Conservation (phyloP, 2,113 vertebrate genomes). For the Cettia cetti region DNA sequence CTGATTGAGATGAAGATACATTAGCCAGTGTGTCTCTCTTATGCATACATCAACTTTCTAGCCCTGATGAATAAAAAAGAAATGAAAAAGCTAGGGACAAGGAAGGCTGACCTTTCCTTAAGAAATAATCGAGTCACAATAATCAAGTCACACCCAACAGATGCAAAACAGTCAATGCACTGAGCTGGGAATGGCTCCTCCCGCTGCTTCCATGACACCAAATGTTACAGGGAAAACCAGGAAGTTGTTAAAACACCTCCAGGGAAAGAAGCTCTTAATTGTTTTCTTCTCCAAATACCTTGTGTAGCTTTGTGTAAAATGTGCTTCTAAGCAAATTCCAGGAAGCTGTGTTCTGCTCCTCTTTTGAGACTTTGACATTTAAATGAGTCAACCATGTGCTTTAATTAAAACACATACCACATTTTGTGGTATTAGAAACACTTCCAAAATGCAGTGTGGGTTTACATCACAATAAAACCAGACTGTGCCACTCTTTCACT, state of each 20-base stretch:
- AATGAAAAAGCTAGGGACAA: background rate
- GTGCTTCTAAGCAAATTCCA: background rate
- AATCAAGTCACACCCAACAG: background rate
- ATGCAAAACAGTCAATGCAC: background rate
- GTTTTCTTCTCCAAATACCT: background rate
- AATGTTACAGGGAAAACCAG: background rate
- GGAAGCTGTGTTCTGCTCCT: background rate
- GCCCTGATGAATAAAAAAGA: background rate
- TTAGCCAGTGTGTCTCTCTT: background rate
- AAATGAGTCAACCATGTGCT: background rate
- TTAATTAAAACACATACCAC: background rate
- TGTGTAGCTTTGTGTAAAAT: background rate
- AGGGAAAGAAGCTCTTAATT: background rate
- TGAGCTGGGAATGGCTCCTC: background rate
- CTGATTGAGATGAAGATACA: background rate
- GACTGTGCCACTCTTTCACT: background rate
- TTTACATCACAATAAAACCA: background rate
- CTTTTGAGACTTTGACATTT: background rate
- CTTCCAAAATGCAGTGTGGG: background rate
- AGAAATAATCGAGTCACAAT: background rate
- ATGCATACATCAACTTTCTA: background rate
- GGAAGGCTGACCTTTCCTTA: background rate
- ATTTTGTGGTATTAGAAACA: background rate
- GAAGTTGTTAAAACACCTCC: background rate
- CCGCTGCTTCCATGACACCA: background rate